These are phyloP conservation scores for Cuculus canorus DNA, from an alignment of 2,797 vertebrate genomes.

Conservation along the genomic window DNA sequence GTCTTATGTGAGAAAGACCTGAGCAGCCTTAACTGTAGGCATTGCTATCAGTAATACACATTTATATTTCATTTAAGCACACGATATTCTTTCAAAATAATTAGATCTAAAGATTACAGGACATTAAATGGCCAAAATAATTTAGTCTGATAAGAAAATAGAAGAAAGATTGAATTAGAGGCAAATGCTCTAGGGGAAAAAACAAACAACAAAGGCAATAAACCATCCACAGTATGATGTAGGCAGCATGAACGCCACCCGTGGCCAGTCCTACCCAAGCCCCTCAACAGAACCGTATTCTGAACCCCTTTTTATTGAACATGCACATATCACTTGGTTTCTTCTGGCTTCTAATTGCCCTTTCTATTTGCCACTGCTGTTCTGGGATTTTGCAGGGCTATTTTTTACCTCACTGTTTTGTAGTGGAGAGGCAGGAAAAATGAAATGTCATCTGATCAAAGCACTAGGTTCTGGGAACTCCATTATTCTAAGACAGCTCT, in stretches of 20 bases:
- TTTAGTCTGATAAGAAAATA: background rate
- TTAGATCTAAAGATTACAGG: background rate
- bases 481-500: background rate
- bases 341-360: background rate
- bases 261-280: background rate
- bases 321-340: background rate
- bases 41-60: background rate
- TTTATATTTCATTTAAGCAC: conserved; percentile 11
- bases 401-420: background rate
- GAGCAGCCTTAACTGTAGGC: background rate
- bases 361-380: background rate
- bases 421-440: background rate
- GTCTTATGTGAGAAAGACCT: background rate
- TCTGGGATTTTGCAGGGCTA: background rate
- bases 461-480: background rate
- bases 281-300: background rate
- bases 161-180: conserved; percentile 7
- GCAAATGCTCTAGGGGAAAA: background rate
- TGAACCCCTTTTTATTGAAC: background rate
- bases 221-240: background rate
- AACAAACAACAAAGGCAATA: background rate
- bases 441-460: background rate
- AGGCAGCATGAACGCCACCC: background rate
- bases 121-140: conserved; percentile 6
- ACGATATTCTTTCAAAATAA: background rate